Evolutionary conservation across 2,113 vertebrate species (phyloP), one percentile per base, ranked within the genome.

Genomic region (Callipepla californica): DNA sequence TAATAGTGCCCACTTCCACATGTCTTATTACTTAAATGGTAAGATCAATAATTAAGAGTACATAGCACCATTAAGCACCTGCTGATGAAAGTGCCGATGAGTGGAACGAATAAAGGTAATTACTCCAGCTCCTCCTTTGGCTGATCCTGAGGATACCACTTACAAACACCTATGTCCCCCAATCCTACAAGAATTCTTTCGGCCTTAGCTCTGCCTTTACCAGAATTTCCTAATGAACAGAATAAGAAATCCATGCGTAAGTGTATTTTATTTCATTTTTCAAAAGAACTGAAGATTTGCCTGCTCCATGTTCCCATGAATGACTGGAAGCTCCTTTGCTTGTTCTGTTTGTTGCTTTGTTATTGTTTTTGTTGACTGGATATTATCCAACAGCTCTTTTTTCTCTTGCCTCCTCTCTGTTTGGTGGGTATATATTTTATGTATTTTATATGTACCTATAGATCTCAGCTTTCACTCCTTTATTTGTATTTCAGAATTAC

Each of bases 1-100:
- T 96, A 98, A 98, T 88, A 96, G 93, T 65, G 92, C 94, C 96
- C 95, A 94, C 94, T 97, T 98, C 96, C 91, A 96, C 92, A 79
- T 85, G 94, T 78, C 97, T 96, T 95, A 93, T 85, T 94, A 88
- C 89, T 96, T 96, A 96, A 96, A 96, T 67, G 75, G 76, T 57
- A 48, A 85, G 96, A 97, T 98, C 97, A 96, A 98, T 98, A 98
- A 97, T 95, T 97, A 97, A 97, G 85, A 96, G 92, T 84, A 95
- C 87, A 88, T 15, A 93, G 84, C 86, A 89, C 91, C 96, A 96
- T 95, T 96, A 96, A 96, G 89, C 78, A 85, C 59, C 69, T 74
- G 85, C 87, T 89, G 77, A 95, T 92, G 82, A 89, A 83, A 95
- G 88, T 93, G 85, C 79, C 85, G 76, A 72, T 73, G 75, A 58